Evolutionary conservation across 2,113 vertebrate genomes (phyloP).

Genomic region (Onychostoma macrolepis): DNA sequence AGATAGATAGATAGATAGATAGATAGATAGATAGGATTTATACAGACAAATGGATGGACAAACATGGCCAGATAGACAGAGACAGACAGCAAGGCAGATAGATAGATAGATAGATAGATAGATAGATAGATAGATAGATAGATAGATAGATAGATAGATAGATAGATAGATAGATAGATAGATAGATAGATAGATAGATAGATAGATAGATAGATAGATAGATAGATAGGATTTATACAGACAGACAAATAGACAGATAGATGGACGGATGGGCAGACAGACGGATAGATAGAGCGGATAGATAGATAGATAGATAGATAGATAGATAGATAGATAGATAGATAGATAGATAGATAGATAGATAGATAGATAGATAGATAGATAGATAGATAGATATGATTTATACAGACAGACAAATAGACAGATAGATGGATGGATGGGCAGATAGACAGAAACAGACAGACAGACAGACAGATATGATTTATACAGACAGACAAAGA

Average conservation of each 20-base stretch:
- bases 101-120: too few relatives aligned
- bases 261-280: too few relatives aligned
- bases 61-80: too few relatives aligned
- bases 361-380: background rate
- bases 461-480: background rate
- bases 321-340: background rate
- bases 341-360: background rate
- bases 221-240: too few relatives aligned
- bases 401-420: too few relatives aligned
- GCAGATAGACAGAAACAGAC: too few relatives aligned
- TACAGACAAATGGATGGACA: background rate
- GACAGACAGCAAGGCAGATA: too few relatives aligned
- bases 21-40: fast-evolving
- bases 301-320: background rate
- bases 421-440: background rate
- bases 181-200: background rate
- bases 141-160: background rate
- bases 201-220: background rate
- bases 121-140: background rate
- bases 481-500: background rate
- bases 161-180: background rate
- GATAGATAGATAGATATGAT: background rate
- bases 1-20: background rate
- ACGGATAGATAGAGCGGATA: background rate
- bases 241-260: background rate